phyloP scores from a whole-genome alignment of 2,797 vertebrate species.

The Oreonectes daqikongensis region DNA sequence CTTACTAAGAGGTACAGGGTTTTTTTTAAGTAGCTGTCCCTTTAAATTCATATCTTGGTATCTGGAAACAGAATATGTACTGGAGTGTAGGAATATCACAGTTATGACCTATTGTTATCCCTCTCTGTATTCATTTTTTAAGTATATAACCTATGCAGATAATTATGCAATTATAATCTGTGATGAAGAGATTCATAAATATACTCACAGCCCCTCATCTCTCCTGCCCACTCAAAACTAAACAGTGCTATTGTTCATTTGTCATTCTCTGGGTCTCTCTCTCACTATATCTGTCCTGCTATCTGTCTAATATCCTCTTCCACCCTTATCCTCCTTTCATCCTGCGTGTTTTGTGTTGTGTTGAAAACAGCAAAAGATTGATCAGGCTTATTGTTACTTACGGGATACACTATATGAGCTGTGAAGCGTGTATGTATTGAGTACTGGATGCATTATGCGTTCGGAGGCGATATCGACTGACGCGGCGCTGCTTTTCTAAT shows the following conservation, averaged over 20 bases:
- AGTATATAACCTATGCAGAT: conserved; percentile 30
- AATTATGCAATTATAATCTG: conserved; percentile 15
- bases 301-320: conserved; percentile 29
- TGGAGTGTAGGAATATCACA: not conserved
- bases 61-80: not conserved
- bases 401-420: conserved; percentile 13
- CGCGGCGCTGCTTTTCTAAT: conserved; percentile 39
- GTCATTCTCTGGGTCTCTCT: conserved; percentile 11
- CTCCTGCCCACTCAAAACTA: conserved; percentile 25
- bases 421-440: conserved; percentile 25
- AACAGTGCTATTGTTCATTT: conserved; percentile 23
- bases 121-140: not conserved
- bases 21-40: not conserved
- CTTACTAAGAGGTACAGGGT: no score
- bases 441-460: conserved; percentile 21
- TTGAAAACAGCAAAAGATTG: conserved; percentile 28
- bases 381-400: conserved; percentile 34
- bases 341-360: not conserved
- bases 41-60: not conserved
- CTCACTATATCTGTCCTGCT: conserved; percentile 5
- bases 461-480: conserved; percentile 33
- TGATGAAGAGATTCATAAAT: conserved; percentile 21
- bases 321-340: not conserved
- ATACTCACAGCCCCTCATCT: conserved; percentile 13
- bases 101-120: not conserved